Conservation (phyloP, 2,797 vertebrate species). For the Gorsachius magnificus region DNA sequence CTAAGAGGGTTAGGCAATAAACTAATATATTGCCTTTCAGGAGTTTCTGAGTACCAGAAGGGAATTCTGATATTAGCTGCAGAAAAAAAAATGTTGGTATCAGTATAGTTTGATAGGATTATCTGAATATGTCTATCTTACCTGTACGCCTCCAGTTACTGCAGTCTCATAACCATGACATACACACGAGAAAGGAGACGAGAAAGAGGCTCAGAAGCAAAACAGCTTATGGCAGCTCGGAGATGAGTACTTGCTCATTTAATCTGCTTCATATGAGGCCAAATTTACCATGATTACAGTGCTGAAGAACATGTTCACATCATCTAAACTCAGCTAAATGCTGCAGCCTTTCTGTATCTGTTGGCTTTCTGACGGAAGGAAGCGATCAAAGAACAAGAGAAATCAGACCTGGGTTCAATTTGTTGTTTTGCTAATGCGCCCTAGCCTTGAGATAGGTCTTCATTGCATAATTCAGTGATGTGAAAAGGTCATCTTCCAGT, state of each 20-base stretch:
- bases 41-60: not conserved
- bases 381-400: not conserved
- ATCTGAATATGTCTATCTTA: not conserved
- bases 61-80: not conserved
- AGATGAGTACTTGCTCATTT: not conserved
- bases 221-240: not conserved
- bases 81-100: not conserved
- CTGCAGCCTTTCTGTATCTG: not conserved
- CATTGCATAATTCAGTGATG: not conserved
- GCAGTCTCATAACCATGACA: not conserved
- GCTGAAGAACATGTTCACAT: not conserved
- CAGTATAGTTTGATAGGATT: not conserved
- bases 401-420: not conserved
- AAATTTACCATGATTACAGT: not conserved
- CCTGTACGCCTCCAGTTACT: not conserved
- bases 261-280: not conserved
- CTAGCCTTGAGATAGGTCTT: not conserved
- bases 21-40: not conserved
- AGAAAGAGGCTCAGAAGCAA: not conserved
- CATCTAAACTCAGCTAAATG: not conserved
- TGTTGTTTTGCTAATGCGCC: not conserved
- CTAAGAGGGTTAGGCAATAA: not conserved
- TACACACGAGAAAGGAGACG: not conserved
- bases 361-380: not conserved
- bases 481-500: not conserved